Evolutionary conservation across 1,140 invertebrate species (phyloP), one percentile per base, ranked within the genome.

Genomic region (Rhyacophila brunnea): DNA sequence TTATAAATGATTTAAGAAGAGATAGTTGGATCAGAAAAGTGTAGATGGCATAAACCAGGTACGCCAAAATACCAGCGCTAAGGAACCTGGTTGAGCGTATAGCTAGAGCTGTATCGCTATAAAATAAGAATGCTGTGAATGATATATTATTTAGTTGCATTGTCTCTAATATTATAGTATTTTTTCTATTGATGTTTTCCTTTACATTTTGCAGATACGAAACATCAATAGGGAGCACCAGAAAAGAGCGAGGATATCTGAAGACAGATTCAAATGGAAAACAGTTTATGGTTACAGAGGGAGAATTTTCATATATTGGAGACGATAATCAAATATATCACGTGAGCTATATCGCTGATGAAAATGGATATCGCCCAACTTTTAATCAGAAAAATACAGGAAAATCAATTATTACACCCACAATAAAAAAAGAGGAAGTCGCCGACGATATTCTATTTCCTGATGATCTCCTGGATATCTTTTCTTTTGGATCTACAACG

Each of bases 291-390:
- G 43, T 34, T 20, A 51, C 54, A 13, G 32, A 55, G 38, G 73
- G 73, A 35, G 67, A 67, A 17, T 77, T 70, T 65, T 68, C 47
- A 10, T 69, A 67, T 32, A 60, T 50, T 36, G 60, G 36, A 32
- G 18, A 46, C 11, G 56, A 68, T 46, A 49, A 54, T 2, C 58
- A 60, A 61, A 35, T 42, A 15, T 49, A 68, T 58, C 36, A 47
- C 28, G 69, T 78, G 20, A 65, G 54, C 23, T 79, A 77, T 52
- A 63, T 70, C 11, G 77, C 78, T 38, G 78, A 79, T 61, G 74
- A 78, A 64, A 71, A 76, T 23, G 78, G 78, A 43, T 80, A 71
- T 66, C 74, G 71, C 52, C 72, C 78, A 13, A 40, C 54, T 14
- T 17, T 20, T n/a, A 18, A 14, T 34, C 19, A 13, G 28, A 45